Conservation (phyloP, 2,797 vertebrate genomes). For the Periparus ater region DNA sequence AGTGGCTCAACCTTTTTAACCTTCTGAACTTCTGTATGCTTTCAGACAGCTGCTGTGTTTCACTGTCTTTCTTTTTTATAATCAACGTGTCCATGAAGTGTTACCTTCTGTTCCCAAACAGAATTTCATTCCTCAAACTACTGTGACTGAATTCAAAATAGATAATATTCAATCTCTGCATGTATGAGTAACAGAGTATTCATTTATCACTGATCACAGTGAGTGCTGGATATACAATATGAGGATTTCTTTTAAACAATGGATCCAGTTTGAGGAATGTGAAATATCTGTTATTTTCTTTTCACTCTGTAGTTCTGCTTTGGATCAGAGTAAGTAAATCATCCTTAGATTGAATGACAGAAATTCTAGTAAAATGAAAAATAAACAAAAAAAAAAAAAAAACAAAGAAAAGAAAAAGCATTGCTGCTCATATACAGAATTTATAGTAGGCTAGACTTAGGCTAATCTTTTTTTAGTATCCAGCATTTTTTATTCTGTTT, state of each 20-base stretch:
- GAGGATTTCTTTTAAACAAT: neutral
- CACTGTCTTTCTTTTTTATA: conserved; percentile 1
- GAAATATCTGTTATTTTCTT: neutral
- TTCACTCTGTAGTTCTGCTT: neutral
- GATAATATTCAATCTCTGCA: conserved; percentile 12
- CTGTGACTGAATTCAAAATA: neutral
- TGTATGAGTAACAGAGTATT: neutral
- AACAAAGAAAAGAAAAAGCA: neutral
- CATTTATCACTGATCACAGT: neutral
- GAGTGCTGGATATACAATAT: neutral
- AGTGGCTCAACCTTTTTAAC: conserved; percentile 42
- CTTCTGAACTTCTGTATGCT: neutral
- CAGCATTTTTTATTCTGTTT: neutral
- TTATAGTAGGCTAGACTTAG: neutral
- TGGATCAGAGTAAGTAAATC: neutral
- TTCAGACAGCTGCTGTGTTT: conserved; percentile 9
- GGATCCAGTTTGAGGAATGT: neutral
- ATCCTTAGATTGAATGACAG: neutral
- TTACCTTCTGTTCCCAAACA: conserved; percentile 15
- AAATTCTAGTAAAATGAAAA: neutral
- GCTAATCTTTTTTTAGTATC: neutral
- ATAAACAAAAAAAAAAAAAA: neutral
- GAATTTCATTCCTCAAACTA: conserved; percentile 11
- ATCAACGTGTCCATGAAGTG: neutral
- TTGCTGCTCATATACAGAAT: neutral